Base-by-base conservation (phyloP, 1,140 invertebrate species). In the Zaprionus lachaisei region DNA sequence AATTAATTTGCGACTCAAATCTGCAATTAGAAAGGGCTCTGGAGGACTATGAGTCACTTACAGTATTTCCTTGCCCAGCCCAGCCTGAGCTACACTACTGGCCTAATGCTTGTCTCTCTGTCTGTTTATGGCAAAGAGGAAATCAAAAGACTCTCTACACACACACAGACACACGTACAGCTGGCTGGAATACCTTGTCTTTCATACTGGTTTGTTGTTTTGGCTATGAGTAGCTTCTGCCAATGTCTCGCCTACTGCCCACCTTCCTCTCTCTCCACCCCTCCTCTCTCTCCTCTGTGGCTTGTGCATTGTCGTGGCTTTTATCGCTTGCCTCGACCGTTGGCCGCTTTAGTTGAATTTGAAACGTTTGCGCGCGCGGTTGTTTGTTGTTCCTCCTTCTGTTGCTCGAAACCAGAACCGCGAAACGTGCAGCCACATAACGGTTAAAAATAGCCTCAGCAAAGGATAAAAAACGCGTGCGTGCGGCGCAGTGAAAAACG, bases 341-440 rank as follows among this genome's bases (percentile, higher is more conserved):
- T 82, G 68, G 76, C 58, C 79, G 65, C 63, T 91, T 90, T 82
- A 90, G 85, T 90, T 90, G 85, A 75, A 85, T 90, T 90, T 90
- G 70, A 90, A 91, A 85, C 86, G 81, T 75, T 82, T 75, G 73
- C 79, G 85, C 85, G 86, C 85, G 81, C 85, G 79, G 86, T 90
- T 71, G 84, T 49, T 47, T 49, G 58, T 28, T n/a, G 14, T 47
- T 47, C 4, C 38, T 34, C 31, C 31, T 34, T 34, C 31, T 4
- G 31, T 34, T 61, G 44, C 49, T 31, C 15, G 63, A 56, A 20
- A 22, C 47, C 47, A 41, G 31, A 6, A 11, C 9, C 44, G 17
- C 9, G 63, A 67, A 72, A 68, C 56, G 54, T 44, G 60, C 61
- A 63, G 49, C 20, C 20, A 22, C n/a, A 57, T 61, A 64, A 56